These are phyloP conservation scores for Drosophila suzukii DNA, from an alignment of 1,140 invertebrate species.

Conservation along the genomic window DNA sequence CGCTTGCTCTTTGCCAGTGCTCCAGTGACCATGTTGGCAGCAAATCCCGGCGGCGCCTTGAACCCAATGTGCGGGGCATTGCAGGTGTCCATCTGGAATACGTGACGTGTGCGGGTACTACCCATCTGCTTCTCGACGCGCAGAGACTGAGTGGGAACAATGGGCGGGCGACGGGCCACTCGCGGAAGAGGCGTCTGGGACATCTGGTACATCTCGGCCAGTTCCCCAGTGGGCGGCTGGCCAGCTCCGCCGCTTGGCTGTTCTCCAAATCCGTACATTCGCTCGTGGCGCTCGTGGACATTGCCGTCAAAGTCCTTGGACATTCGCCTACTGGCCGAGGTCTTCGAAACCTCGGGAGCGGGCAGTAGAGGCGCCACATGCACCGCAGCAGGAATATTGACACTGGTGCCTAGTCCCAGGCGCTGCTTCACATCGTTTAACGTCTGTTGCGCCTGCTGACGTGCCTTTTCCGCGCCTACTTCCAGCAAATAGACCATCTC, in stretches of 20 bases:
- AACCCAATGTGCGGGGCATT: slow-evolving; percentile 61
- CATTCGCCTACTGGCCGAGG: slow-evolving; percentile 50
- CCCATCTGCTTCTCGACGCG: slow-evolving; percentile 57
- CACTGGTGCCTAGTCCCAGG: slow-evolving; percentile 86
- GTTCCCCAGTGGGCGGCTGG: slow-evolving; percentile 10
- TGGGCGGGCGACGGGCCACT: slow-evolving; percentile 9
- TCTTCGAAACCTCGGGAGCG: slow-evolving; percentile 24
- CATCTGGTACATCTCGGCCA: background rate
- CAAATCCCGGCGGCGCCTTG: background rate
- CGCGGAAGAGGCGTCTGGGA: background rate
- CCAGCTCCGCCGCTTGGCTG: slow-evolving; percentile 27
- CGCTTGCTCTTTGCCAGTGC: slow-evolving; percentile 4
- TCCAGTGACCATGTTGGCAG: background rate
- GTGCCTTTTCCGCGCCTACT: slow-evolving; percentile 89
- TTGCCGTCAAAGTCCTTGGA: slow-evolving; percentile 18
- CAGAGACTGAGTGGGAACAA: slow-evolving; percentile 54
- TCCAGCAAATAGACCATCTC: slow-evolving; percentile 90
- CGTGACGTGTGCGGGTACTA: slow-evolving; percentile 9
- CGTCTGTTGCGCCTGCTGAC: slow-evolving; percentile 88
- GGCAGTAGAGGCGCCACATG: slow-evolving; percentile 48
- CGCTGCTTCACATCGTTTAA: slow-evolving; percentile 89
- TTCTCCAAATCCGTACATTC: slow-evolving; percentile 24
- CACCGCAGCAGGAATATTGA: slow-evolving; percentile 37
- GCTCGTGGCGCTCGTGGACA: slow-evolving; percentile 42
- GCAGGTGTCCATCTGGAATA: slow-evolving; percentile 52